phyloP scores from a whole-genome alignment of 2,113 vertebrate genomes.

The Pipra filicauda region DNA sequence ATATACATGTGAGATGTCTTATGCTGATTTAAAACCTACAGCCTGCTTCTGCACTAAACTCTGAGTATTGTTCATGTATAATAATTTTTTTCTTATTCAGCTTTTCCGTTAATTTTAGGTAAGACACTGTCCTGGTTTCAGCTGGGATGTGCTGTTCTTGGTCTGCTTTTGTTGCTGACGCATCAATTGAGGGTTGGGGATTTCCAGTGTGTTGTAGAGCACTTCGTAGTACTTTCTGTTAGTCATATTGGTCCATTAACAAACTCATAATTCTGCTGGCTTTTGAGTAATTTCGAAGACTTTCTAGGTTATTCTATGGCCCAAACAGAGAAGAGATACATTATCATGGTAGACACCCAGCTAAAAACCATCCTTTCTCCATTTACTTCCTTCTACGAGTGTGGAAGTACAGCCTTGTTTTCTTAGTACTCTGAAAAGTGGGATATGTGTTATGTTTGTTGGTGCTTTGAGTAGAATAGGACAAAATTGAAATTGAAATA shows the following conservation, averaged over 20 bases:
- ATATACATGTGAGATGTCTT: background rate
- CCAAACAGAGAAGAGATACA: background rate
- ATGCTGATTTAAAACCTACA: background rate
- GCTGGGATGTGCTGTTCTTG: background rate
- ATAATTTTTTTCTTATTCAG: background rate
- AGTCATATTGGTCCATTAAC: background rate
- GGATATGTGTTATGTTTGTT: rapidly evolving
- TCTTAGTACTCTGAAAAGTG: background rate
- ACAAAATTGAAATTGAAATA: background rate
- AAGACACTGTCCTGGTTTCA: background rate
- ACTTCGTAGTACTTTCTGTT: background rate
- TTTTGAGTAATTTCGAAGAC: background rate
- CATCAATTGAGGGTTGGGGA: background rate
- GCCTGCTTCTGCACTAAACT: background rate
- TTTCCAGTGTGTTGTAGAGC: background rate
- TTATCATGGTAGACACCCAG: background rate
- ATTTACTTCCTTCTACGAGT: background rate
- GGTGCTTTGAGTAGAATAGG: background rate
- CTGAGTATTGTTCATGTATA: background rate
- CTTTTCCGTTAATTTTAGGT: background rate
- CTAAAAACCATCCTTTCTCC: background rate
- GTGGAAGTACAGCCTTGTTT: background rate
- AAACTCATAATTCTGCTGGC: background rate
- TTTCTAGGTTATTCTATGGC: background rate
- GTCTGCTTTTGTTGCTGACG: background rate